Percentiles rank a stretch among this genome's conserved stretches.
phyloP scores from a whole-genome alignment of 92 coral and sea anemone species.

The Bergia sp. region DNA sequence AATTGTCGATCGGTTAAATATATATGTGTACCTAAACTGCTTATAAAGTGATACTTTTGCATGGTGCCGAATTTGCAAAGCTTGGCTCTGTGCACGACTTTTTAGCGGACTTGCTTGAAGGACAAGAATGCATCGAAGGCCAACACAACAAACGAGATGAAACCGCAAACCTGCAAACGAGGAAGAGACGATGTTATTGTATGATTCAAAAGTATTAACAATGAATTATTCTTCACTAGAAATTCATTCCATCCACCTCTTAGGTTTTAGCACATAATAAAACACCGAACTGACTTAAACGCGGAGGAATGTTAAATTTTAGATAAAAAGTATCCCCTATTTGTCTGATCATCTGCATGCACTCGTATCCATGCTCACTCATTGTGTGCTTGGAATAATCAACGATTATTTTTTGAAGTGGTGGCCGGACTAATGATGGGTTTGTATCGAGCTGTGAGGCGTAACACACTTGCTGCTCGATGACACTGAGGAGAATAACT shows the following conservation, averaged over 20 bases:
- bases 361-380: too few relatives aligned
- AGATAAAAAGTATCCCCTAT: too few relatives aligned
- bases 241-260: background rate
- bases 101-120: constrained; percentile 35
- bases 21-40: background rate
- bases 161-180: constrained; percentile 30
- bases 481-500: too few relatives aligned
- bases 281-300: too few relatives aligned
- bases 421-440: too few relatives aligned
- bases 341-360: too few relatives aligned
- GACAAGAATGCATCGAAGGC: constrained; percentile 22
- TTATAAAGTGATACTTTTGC: background rate
- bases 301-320: too few relatives aligned
- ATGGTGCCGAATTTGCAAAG: background rate
- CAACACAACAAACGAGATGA: constrained; percentile 15
- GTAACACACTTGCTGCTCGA: too few relatives aligned
- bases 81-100: background rate
- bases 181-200: background rate
- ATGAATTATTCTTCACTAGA: background rate
- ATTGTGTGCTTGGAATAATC: too few relatives aligned
- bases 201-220: background rate
- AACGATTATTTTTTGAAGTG: too few relatives aligned
- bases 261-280: background rate
- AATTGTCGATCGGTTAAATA: background rate
- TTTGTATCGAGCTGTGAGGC: too few relatives aligned